phyloP scores from a whole-genome alignment of 2,888 invertebrate genomes.

The Andrena dorsata region DNA sequence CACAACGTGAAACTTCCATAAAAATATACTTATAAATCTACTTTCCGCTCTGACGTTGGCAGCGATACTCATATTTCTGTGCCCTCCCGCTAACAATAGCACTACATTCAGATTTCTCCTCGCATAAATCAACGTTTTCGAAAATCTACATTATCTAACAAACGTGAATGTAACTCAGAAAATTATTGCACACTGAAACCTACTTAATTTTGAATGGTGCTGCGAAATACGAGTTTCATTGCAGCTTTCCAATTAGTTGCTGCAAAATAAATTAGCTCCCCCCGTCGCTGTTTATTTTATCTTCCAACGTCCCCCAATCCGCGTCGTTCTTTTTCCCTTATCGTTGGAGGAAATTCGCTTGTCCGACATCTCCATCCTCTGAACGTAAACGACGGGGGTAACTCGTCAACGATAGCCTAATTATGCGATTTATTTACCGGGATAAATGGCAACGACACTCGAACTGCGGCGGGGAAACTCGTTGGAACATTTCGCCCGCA shows the following conservation, averaged over 20 bases:
- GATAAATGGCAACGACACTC: conserved; percentile 27
- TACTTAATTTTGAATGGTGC: too few species aligned
- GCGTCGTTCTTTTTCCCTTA: conserved; percentile 11
- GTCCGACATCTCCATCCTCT: accelerated
- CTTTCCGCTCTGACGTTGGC: too few species aligned
- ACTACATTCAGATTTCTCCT: too few species aligned
- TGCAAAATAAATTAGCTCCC: not conserved
- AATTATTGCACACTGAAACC: too few species aligned
- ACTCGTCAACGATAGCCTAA: not conserved
- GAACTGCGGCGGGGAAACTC: conserved; percentile 1
- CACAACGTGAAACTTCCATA: too few species aligned
- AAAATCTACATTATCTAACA: too few species aligned
- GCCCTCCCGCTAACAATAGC: too few species aligned
- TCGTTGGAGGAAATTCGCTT: not conserved
- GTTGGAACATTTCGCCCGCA: conserved; percentile 7
- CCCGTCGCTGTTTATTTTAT: not conserved
- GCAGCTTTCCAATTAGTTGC: conserved; percentile 14
- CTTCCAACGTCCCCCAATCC: conserved; percentile 16
- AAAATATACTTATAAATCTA: too few species aligned
- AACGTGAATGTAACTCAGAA: too few species aligned
- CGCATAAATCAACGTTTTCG: too few species aligned
- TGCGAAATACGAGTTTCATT: not conserved
- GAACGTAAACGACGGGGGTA: not conserved
- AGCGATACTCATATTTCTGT: too few species aligned
- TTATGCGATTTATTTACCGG: conserved; percentile 40